These are phyloP conservation scores for Formica aserva DNA, from an alignment of 2,888 invertebrate species.

Conservation along the genomic window DNA sequence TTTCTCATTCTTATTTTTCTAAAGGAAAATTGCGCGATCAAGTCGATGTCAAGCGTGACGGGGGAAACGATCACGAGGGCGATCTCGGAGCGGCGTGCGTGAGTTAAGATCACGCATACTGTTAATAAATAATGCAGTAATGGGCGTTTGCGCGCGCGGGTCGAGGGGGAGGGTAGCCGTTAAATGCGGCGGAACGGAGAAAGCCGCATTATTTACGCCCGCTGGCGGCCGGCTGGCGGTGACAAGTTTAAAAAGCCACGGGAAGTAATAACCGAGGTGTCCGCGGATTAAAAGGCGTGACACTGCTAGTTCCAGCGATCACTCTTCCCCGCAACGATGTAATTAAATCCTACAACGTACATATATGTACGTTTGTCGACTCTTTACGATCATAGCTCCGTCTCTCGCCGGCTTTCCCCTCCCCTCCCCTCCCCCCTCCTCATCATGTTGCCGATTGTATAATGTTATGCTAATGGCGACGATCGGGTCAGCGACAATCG, in stretches of 20 bases:
- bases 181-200: constrained; percentile 67
- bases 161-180: constrained; percentile 52
- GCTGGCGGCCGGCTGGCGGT: constrained; percentile 49
- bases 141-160: constrained; percentile 42
- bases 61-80: constrained; percentile 23
- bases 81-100: constrained; percentile 41
- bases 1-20: not conserved
- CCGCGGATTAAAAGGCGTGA: constrained; percentile 75
- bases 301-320: constrained; percentile 73
- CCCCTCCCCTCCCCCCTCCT: no score
- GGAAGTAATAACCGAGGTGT: constrained; percentile 67
- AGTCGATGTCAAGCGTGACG: constrained; percentile 19
- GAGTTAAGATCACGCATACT: constrained; percentile 54
- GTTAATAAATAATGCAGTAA: constrained; percentile 69
- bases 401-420: not conserved
- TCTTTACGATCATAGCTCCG: constrained; percentile 25
- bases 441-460: not conserved
- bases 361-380: constrained; percentile 60
- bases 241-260: constrained; percentile 69
- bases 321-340: constrained; percentile 68
- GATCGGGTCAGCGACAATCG: constrained; percentile 25
- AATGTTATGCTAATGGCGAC: constrained; percentile 45
- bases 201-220: constrained; percentile 65
- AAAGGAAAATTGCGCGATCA: constrained; percentile 1
- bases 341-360: constrained; percentile 68